Conservation (phyloP, 2,113 vertebrate species). For the Dromaius novaehollandiae region DNA sequence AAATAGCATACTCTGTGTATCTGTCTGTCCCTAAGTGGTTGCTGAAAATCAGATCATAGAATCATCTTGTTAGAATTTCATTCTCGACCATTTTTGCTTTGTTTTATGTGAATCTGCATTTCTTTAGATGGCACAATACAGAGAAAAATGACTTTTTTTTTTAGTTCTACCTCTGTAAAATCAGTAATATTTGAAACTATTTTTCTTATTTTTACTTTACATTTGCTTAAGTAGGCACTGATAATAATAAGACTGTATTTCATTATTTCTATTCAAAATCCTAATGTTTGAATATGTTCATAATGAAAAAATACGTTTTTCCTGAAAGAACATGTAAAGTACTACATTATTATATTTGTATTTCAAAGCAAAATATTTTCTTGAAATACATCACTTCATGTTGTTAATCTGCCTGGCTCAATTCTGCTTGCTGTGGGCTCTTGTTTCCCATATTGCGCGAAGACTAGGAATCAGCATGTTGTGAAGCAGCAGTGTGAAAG, state of each 20-base stretch:
- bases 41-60: not conserved
- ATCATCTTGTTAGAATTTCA: not conserved
- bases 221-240: not conserved
- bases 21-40: not conserved
- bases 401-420: not conserved
- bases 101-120: not conserved
- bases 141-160: not conserved
- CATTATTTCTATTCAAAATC: not conserved
- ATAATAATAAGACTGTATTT: not conserved
- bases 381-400: accelerated
- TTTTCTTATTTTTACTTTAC: not conserved
- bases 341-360: accelerated
- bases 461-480: not conserved
- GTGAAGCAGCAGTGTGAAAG: not conserved
- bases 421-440: accelerated
- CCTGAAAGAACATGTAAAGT: not conserved
- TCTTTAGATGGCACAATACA: not conserved
- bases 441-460: accelerated
- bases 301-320: not conserved
- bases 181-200: not conserved
- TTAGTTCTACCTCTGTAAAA: not conserved
- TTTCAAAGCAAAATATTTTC: not conserved
- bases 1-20: not conserved
- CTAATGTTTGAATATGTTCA: accelerated
- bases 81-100: not conserved